A percentile compares a stretch with the other conserved stretches of the same genome.
Evolutionary conservation across 2,888 invertebrate genomes (phyloP).

Genomic region (Congeria kusceri): DNA sequence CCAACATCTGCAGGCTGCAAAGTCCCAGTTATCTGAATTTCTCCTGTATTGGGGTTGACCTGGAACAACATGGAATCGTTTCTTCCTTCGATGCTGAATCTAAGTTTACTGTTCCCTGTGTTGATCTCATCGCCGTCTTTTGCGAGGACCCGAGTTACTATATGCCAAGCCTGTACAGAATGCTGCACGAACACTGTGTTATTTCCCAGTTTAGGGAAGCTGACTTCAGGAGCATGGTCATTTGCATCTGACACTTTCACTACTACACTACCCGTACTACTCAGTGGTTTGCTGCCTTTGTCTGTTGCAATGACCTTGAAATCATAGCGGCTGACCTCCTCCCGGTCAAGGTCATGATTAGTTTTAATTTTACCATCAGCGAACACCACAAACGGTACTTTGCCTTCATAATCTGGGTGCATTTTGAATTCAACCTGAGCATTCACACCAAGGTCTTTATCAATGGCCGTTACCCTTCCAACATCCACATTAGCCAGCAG

Average conservation of each 20-base stretch:
- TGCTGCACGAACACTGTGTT: slow-evolving; percentile 70
- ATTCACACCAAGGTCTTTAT: slow-evolving; percentile 56
- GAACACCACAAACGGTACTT: slow-evolving; percentile 63
- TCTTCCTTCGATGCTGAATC: slow-evolving; percentile 74
- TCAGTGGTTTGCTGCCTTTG: slow-evolving; percentile 54
- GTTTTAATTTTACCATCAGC: slow-evolving; percentile 64
- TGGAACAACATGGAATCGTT: slow-evolving; percentile 78
- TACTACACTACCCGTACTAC: slow-evolving; percentile 55
- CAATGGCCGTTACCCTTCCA: slow-evolving; percentile 48
- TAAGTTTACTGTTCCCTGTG: slow-evolving; percentile 74
- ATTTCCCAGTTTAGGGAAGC: slow-evolving; percentile 74
- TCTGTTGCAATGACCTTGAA: slow-evolving; percentile 66
- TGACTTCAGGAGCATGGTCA: slow-evolving; percentile 79
- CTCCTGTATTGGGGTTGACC: slow-evolving; percentile 70
- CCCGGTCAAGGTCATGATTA: slow-evolving; percentile 59
- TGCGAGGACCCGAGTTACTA: slow-evolving; percentile 74
- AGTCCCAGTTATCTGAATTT: slow-evolving; percentile 66
- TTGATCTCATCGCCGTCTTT: slow-evolving; percentile 75
- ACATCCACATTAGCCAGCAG: slow-evolving; percentile 45
- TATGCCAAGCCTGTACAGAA: slow-evolving; percentile 66
- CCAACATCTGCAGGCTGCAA: slow-evolving; percentile 42
- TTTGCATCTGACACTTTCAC: slow-evolving; percentile 78
- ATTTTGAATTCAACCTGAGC: slow-evolving; percentile 44
- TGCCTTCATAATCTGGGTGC: slow-evolving; percentile 35
- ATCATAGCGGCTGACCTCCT: slow-evolving; percentile 55